phyloP scores from a whole-genome alignment of 2,797 vertebrate genomes.

The Tachyglossus aculeatus region DNA sequence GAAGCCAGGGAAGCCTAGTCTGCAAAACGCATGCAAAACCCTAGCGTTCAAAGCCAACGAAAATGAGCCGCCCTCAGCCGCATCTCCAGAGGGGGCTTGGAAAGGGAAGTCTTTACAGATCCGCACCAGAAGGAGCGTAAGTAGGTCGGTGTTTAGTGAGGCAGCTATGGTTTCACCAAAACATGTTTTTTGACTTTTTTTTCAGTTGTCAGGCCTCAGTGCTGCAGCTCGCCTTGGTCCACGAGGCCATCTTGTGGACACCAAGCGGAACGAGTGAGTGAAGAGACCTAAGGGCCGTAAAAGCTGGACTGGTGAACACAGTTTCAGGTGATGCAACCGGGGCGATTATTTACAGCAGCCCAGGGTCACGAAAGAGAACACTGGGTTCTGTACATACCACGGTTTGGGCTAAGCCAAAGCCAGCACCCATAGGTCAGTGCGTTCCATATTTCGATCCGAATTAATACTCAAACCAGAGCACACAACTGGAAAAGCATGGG shows the following conservation, averaged over 20 bases:
- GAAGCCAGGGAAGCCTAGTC: too few species aligned
- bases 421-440: slow-evolving; percentile 24
- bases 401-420: slow-evolving; percentile 15
- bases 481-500: slow-evolving; percentile 54
- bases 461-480: slow-evolving; percentile 8
- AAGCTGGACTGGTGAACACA: background rate
- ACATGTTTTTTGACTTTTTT: slow-evolving; percentile 24
- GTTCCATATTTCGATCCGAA: slow-evolving; percentile 28
- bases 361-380: slow-evolving; percentile 28
- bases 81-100: slow-evolving; percentile 40
- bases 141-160: background rate
- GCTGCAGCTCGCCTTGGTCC: background rate
- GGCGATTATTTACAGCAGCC: slow-evolving; percentile 28
- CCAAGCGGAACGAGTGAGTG: background rate
- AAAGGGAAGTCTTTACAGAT: background rate
- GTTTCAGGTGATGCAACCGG: slow-evolving; percentile 26
- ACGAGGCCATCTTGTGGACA: slow-evolving; percentile 30
- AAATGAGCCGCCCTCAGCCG: slow-evolving; percentile 58
- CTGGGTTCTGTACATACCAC: slow-evolving; percentile 30
- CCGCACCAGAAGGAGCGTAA: slow-evolving; percentile 2
- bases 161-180: slow-evolving; percentile 16
- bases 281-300: background rate
- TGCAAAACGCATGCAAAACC: too few species aligned
- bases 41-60: too few species aligned
- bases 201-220: background rate